A percentile compares a stretch with the other conserved stretches of the same genome.
Evolutionary conservation across 2,113 vertebrate genomes (phyloP).

Genomic region (Motacilla alba): DNA sequence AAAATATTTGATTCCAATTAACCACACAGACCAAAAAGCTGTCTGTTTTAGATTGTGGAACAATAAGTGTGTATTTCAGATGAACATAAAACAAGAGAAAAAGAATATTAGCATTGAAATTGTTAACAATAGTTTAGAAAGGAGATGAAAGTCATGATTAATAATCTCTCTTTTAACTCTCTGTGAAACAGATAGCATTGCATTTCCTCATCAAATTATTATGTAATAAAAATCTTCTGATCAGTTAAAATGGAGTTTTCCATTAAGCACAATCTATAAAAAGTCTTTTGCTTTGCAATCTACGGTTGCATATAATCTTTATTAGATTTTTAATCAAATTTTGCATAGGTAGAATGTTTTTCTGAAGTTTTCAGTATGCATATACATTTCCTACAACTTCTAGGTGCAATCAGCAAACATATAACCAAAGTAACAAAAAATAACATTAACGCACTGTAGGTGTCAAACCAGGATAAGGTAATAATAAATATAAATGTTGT

Average conservation of each 20-base stretch:
- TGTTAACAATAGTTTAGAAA: not conserved
- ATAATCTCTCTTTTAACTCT: not conserved
- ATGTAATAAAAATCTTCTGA: not conserved
- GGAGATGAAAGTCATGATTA: not conserved
- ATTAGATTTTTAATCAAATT: not conserved
- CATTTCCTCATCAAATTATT: not conserved
- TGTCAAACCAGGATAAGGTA: not conserved
- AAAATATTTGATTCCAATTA: not conserved
- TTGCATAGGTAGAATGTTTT: not conserved
- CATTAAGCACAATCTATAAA: not conserved
- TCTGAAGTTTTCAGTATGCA: not conserved
- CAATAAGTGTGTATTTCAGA: not conserved
- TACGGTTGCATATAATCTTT: not conserved
- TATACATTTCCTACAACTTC: not conserved
- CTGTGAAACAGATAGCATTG: not conserved
- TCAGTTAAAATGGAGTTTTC: not conserved
- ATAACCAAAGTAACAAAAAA: not conserved
- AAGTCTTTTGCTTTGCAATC: not conserved
- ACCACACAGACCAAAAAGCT: not conserved
- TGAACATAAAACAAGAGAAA: not conserved
- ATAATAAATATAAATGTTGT: not conserved
- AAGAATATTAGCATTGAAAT: not conserved
- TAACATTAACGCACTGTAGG: not conserved
- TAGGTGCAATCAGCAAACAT: not conserved
- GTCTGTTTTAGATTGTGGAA: not conserved